Evolutionary conservation across 1,140 invertebrate genomes (phyloP).

Genomic region (Mylabris phalerata): DNA sequence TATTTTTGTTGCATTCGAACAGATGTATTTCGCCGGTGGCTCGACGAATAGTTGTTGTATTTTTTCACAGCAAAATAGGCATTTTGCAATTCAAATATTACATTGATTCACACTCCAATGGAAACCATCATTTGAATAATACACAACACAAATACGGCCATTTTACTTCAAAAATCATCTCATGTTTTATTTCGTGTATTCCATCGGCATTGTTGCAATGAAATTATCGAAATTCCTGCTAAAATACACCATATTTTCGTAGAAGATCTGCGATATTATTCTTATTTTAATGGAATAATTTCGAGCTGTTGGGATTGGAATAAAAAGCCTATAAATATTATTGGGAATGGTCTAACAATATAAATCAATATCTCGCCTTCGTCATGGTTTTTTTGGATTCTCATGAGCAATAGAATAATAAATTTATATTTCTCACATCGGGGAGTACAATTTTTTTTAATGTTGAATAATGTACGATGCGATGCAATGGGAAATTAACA

Average conservation of each 20-base stretch:
- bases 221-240: no score
- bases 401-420: constrained; percentile 17
- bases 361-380: constrained; percentile 27
- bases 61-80: constrained; percentile 9
- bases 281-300: no score
- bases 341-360: constrained; percentile 13
- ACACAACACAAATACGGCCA: no score
- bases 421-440: constrained; percentile 7
- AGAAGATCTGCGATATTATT: no score
- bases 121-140: not conserved
- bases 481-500: no score
- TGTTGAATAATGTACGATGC: no score
- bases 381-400: constrained; percentile 13
- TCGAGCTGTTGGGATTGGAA: not conserved
- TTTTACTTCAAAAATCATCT: no score
- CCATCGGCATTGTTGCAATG: no score
- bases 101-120: constrained; percentile 10
- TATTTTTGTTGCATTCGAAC: not conserved
- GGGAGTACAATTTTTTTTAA: not conserved
- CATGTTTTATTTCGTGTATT: no score
- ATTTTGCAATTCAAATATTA: constrained; percentile 12
- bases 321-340: constrained; percentile 22
- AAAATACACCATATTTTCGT: no score
- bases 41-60: constrained; percentile 11
- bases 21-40: constrained; percentile 2